Evolutionary conservation across 2,888 invertebrate species (phyloP).

Genomic region (Tenodera sinensis): DNA sequence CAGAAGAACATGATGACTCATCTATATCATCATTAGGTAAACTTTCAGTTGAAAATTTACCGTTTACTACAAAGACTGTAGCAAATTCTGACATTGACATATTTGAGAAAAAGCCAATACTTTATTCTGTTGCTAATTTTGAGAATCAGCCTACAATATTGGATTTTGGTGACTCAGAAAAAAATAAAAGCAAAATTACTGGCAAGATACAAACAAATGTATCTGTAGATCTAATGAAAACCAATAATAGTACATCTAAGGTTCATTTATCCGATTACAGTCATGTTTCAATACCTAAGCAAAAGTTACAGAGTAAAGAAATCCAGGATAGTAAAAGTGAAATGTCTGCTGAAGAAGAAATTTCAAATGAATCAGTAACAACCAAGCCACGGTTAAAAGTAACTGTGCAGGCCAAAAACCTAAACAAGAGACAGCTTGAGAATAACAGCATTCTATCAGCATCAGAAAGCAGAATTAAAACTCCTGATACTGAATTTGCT

Average conservation of each 20-base stretch:
- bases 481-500: neutral
- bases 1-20: neutral
- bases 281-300: neutral
- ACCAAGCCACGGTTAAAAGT: neutral
- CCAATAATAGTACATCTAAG: too few relatives aligned
- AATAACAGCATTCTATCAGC: neutral
- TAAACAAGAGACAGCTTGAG: neutral
- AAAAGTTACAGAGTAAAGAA: neutral
- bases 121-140: neutral
- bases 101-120: neutral
- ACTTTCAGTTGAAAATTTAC: neutral
- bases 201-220: too few relatives aligned
- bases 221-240: too few relatives aligned
- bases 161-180: too few relatives aligned
- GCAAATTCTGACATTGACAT: neutral
- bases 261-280: neutral
- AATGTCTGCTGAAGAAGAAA: neutral
- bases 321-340: neutral
- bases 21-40: neutral
- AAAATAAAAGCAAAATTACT: neutral
- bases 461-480: neutral
- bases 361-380: neutral
- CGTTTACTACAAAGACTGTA: neutral
- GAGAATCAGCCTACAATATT: neutral
- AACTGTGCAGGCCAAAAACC: neutral